phyloP scores from a whole-genome alignment of 2,888 invertebrate genomes.

The Erebia ligea region DNA sequence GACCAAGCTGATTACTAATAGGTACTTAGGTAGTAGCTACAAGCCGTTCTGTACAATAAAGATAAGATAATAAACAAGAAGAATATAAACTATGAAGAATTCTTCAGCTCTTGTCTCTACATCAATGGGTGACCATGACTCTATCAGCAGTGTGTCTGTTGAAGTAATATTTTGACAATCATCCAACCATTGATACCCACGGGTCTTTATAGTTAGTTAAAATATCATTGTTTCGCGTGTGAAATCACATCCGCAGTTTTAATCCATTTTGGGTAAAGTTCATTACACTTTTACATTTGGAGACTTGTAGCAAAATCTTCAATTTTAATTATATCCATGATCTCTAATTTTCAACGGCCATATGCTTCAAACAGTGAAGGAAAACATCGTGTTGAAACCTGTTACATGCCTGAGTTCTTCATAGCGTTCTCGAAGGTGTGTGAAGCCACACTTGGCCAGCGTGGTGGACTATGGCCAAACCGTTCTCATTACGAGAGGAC shows the following conservation, averaged over 20 bases:
- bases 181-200: constrained; percentile 35
- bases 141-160: constrained; percentile 9
- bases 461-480: too few species aligned
- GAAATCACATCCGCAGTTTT: constrained; percentile 34
- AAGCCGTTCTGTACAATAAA: background rate
- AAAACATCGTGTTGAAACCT: too few species aligned
- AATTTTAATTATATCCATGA: background rate
- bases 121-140: constrained; percentile 25
- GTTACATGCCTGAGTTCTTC: too few species aligned
- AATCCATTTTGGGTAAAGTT: constrained; percentile 8
- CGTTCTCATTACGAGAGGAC: too few species aligned
- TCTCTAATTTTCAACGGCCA: background rate
- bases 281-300: constrained; percentile 1
- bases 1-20: too few species aligned
- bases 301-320: background rate
- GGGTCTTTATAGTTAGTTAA: constrained; percentile 25
- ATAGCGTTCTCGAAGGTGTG: too few species aligned
- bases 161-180: constrained; percentile 23
- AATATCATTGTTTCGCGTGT: constrained; percentile 33
- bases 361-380: too few species aligned
- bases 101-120: background rate
- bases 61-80: background rate
- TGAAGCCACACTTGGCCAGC: too few species aligned
- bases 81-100: background rate
- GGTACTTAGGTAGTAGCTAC: too few species aligned